Base-by-base conservation (phyloP, 1,140 invertebrate species). In the Leptinotarsa undecemlineata region DNA sequence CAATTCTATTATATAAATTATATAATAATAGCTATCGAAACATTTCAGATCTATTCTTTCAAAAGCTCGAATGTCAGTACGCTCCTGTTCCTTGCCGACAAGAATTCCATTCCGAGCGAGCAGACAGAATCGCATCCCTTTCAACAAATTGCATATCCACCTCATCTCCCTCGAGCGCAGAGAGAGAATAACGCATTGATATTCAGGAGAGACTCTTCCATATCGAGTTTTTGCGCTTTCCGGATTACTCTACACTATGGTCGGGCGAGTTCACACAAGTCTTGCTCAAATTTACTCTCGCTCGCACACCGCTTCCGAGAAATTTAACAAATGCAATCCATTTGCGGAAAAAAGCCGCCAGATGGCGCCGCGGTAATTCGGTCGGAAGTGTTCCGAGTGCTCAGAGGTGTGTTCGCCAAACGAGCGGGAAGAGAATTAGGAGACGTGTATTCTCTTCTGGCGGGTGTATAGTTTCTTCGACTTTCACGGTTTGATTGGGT, bases 311-410 rank as follows among this genome's bases (percentile, higher is more conserved):
- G 51, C 51, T 17, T 57, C 51, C 51, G 51, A 57, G 51, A 19
- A 57, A 57, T 57, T 57, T 57, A 57, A 57, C 51, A 17, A 57
- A 57, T 57, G 51, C 51, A 57, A 57, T 57, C 51, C 51, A 57
- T 57, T 57, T 57, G 51, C 51, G 51, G 51, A 19, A 57, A 57
- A 57, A 57, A 57, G n/a, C 6, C 51, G 51, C 15, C 51, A 57
- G 51, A 57, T 57, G 51, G 51, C 15, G 51, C n/a, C n/a, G 51
- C 17, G 5, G n/a, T 19, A 57, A 57, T 57, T 57, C 51, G 51
- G 51, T 57, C 15, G n/a, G n/a, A 57, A 57, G 51, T 57, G 51
- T 57, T 57, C n/a, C 51, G 51, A 57, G 51, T 17, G 51, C n/a
- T 57, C n/a, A 15, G 51, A 57, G 51, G n/a, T 15, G 51, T 57